A percentile compares a stretch with the other conserved stretches of the same genome.
phyloP scores from a whole-genome alignment of 1,140 invertebrate genomes.

The Atopsyche davidsoni region DNA sequence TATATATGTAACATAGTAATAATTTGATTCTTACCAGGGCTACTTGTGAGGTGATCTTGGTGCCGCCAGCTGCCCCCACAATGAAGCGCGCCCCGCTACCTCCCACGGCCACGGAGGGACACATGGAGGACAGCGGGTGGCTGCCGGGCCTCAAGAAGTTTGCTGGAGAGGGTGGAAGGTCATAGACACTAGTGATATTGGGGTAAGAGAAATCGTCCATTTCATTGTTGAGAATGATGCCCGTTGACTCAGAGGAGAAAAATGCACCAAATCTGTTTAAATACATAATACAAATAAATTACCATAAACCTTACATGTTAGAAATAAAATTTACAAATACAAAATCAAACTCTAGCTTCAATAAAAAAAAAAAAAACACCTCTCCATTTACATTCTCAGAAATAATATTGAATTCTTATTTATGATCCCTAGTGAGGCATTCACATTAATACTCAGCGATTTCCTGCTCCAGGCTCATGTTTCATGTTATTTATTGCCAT shows the following conservation, averaged over 20 bases:
- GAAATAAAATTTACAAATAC: slow-evolving; percentile 4
- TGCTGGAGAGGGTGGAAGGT: slow-evolving; percentile 67
- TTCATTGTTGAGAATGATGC: slow-evolving; percentile 88
- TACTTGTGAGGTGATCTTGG: slow-evolving; percentile 79
- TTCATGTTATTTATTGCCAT: too few species aligned
- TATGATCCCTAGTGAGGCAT: too few species aligned
- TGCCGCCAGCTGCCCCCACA: slow-evolving; percentile 82
- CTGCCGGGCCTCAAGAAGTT: slow-evolving; percentile 79
- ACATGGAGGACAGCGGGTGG: slow-evolving; percentile 86
- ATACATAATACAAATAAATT: slow-evolving; percentile 5
- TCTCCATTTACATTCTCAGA: too few species aligned
- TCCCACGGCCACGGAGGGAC: slow-evolving; percentile 65
- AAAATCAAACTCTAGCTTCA: neutral
- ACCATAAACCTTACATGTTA: too few species aligned
- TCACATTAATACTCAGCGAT: too few species aligned
- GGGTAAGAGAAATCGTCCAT: slow-evolving; percentile 95
- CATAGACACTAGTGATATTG: slow-evolving; percentile 68
- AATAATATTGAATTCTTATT: too few species aligned
- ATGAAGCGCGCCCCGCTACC: slow-evolving; percentile 62
- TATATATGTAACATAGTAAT: neutral
- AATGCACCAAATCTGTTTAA: slow-evolving; percentile 66
- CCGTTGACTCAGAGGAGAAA: slow-evolving; percentile 66
- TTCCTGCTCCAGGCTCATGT: too few species aligned
- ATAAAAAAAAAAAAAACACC: too few species aligned
- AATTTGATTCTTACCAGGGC: slow-evolving; percentile 54